Conservation (phyloP, 1,140 invertebrate species). For the Pararge aegeria region DNA sequence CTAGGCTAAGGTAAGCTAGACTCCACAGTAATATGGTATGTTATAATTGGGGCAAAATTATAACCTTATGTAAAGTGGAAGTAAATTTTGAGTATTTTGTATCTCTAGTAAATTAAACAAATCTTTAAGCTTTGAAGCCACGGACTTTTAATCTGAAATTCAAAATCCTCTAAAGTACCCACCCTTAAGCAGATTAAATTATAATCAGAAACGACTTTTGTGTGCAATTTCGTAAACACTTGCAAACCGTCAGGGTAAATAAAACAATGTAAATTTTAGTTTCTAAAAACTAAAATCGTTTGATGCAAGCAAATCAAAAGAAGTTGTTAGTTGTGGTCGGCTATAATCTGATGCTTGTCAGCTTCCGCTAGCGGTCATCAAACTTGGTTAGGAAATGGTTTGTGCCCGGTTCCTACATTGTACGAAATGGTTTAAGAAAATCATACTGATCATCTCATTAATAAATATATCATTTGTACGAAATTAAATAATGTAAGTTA, state of each 20-base stretch:
- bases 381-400: slow-evolving; percentile 18
- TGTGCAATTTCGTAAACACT: slow-evolving; percentile 33
- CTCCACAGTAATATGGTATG: too few species aligned
- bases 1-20: too few species aligned
- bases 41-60: too few species aligned
- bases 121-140: too few species aligned
- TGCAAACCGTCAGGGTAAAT: not conserved
- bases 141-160: not conserved
- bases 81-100: too few species aligned
- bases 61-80: too few species aligned
- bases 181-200: slow-evolving; percentile 21
- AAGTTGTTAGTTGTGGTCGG: slow-evolving; percentile 21
- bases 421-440: not conserved
- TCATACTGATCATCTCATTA: too few species aligned
- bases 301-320: not conserved
- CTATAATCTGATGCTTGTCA: slow-evolving; percentile 29
- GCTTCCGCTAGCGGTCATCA: slow-evolving; percentile 32
- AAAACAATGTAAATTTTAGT: not conserved
- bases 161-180: not conserved
- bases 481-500: too few species aligned
- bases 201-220: slow-evolving; percentile 32
- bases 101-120: too few species aligned
- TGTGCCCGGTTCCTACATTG: not conserved
- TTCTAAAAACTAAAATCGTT: too few species aligned
- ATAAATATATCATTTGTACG: too few species aligned